Evolutionary conservation across 2,113 vertebrate genomes (phyloP).

Genomic region (Aleadryas rufinucha): DNA sequence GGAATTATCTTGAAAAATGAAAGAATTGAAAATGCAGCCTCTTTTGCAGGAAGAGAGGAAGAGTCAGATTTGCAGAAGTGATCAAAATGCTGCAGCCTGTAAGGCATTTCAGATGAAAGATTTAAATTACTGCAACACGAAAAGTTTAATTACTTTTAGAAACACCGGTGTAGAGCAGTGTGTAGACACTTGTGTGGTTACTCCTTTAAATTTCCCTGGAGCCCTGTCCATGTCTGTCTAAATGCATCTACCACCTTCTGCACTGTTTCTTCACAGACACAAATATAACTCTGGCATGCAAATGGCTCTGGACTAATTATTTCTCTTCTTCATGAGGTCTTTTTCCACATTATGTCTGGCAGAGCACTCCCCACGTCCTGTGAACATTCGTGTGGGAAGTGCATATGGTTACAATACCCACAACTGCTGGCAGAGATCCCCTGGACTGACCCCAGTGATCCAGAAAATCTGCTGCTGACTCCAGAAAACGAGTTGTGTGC

Average conservation of each 20-base stretch:
- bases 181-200: background rate
- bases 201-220: background rate
- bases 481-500: background rate
- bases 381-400: background rate
- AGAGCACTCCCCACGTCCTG: background rate
- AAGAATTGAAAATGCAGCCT: background rate
- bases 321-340: background rate
- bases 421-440: background rate
- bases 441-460: constrained; percentile 5
- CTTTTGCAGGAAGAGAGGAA: background rate
- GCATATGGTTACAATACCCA: background rate
- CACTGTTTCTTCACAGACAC: background rate
- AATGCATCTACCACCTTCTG: background rate
- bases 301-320: background rate
- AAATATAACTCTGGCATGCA: background rate
- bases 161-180: background rate
- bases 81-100: background rate
- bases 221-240: background rate
- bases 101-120: background rate
- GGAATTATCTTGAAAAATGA: background rate
- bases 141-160: background rate
- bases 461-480: constrained; percentile 8
- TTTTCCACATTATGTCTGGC: background rate
- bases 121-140: background rate
- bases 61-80: background rate